Evolutionary conservation across 2,113 vertebrate genomes (phyloP).

Genomic region (Vulpes vulpes): DNA sequence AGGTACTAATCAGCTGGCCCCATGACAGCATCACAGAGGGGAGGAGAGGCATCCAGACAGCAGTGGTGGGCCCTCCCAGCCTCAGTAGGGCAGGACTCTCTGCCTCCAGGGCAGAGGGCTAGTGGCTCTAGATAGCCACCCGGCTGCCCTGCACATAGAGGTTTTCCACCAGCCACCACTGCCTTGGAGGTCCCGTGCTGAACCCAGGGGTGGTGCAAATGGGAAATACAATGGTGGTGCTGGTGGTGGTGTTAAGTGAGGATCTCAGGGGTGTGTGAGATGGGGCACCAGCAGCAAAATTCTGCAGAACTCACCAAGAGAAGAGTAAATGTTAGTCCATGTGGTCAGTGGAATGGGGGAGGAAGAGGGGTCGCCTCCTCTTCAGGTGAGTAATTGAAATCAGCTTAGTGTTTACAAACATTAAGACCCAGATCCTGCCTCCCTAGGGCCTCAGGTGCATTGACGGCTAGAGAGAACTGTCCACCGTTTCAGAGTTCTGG

Average conservation of each 20-base stretch:
- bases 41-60: slow-evolving; percentile 45
- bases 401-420: neutral
- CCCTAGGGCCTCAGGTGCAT: neutral
- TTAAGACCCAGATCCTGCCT: neutral
- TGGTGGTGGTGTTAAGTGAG: neutral
- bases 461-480: neutral
- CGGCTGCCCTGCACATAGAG: neutral
- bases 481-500: neutral
- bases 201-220: neutral
- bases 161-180: neutral
- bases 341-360: fast-evolving
- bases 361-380: no score
- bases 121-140: neutral
- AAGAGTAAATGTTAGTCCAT: neutral
- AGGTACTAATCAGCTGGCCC: slow-evolving; percentile 71
- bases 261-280: neutral
- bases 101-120: neutral
- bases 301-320: neutral
- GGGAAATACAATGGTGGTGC: neutral
- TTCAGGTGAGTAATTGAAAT: neutral
- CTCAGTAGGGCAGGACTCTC: neutral
- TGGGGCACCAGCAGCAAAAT: neutral
- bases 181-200: no score
- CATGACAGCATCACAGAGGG: neutral
- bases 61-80: neutral